Conservation (phyloP, 2,888 invertebrate species). For the Dasysyrphus albostriatus region DNA sequence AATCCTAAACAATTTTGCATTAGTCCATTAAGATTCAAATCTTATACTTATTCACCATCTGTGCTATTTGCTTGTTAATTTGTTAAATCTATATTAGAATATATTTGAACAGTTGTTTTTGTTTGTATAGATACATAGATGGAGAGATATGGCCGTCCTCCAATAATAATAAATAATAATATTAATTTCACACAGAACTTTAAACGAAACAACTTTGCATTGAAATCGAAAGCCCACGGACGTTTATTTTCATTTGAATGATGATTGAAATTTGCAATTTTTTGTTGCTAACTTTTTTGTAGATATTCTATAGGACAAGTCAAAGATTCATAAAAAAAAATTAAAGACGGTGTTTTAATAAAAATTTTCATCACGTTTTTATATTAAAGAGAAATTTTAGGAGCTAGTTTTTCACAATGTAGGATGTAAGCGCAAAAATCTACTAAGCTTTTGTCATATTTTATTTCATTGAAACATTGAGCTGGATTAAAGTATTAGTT, state of each 20-base stretch:
- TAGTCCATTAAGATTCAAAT: conserved; percentile 41
- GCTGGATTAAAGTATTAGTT: too few species aligned
- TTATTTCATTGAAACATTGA: too few species aligned
- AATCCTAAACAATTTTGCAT: conserved; percentile 30
- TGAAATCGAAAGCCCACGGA: conserved; percentile 46
- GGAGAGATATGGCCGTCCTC: background rate
- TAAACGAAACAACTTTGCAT: conserved; percentile 35
- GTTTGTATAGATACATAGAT: background rate
- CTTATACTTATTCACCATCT: conserved; percentile 38
- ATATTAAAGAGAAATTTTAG: too few species aligned
- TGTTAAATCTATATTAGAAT: background rate
- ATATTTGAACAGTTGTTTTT: conserved; percentile 9
- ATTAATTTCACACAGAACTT: conserved; percentile 32
- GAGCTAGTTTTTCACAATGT: too few species aligned
- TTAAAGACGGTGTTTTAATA: too few species aligned
- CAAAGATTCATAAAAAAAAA: background rate
- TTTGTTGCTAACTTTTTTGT: background rate
- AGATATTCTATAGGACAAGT: background rate
- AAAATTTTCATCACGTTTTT: too few species aligned
- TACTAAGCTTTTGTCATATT: too few species aligned
- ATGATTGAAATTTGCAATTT: conserved; percentile 25
- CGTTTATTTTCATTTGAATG: conserved; percentile 24
- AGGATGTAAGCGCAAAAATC: too few species aligned
- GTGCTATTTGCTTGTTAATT: conserved; percentile 36
- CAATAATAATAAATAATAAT: background rate